Percentiles rank a stretch among this genome's conserved stretches.
Conservation (phyloP, 2,797 vertebrate species). For the Molossus alvarezi region DNA sequence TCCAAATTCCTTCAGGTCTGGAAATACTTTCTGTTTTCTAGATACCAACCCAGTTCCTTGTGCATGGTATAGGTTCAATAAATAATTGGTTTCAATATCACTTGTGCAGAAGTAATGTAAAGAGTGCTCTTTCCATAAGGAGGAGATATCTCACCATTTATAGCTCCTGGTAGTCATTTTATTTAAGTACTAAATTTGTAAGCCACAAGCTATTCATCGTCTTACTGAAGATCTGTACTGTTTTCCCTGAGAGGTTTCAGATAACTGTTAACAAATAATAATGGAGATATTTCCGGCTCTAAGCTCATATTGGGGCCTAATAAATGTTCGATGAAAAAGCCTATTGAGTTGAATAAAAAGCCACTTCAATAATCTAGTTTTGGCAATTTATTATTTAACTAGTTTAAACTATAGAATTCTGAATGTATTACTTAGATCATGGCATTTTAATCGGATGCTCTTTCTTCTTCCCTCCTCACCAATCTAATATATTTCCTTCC, state of each 20-base stretch:
- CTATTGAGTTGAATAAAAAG: not conserved
- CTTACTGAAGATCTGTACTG: not conserved
- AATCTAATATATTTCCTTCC: not conserved
- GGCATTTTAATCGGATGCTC: not conserved
- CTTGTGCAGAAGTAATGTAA: not conserved
- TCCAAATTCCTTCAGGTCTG: not conserved
- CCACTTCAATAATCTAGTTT: not conserved
- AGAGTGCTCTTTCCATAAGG: not conserved
- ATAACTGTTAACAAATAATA: not conserved
- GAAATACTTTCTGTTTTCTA: not conserved
- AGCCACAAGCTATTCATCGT: not conserved
- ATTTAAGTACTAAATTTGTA: slow-evolving; percentile 8
- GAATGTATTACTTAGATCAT: not conserved
- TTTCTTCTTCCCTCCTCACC: not conserved
- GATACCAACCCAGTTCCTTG: not conserved
- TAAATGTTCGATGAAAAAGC: not conserved
- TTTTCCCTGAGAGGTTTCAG: not conserved
- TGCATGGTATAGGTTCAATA: not conserved
- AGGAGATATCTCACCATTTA: not conserved
- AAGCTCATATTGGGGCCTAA: not conserved
- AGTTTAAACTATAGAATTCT: not conserved
- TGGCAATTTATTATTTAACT: not conserved
- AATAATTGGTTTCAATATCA: not conserved
- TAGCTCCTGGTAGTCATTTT: not conserved
- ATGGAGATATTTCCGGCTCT: not conserved